Base-by-base conservation (phyloP, 2,113 vertebrate genomes). In the Neogale vison region DNA sequence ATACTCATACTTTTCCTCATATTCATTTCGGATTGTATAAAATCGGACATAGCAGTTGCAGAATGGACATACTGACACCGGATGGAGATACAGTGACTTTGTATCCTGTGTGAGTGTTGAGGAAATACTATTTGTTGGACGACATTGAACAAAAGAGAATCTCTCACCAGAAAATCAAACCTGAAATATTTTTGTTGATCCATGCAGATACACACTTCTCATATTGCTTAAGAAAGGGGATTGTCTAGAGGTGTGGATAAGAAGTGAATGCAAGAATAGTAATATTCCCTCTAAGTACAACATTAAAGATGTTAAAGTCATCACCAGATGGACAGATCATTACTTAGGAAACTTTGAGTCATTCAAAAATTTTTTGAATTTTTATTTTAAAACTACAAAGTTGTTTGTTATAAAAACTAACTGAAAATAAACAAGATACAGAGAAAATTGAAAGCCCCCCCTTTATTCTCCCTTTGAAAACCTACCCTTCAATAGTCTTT, bases 371-470 rank as follows among this genome's bases (percentile, higher is more conserved):
- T 29, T 63, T 63, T 29, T 63, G 47, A 69, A 55, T 31, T 77
- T 77, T 59, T 42, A 36, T 29, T 90, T 97, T 85, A 77, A 93
- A 90, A 82, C 50, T n/a, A 63, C 42, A 47, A n/a, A 63, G n/a
- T 42, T 88, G 17, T 61, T 91, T 94, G 39, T 81, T 55, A 57
- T 55, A 97, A 93, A 87, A 96, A 79, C 47, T 52, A 76, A 88
- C 36, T 65, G 36, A 81, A 92, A 71, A 93, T 6, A 31, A 69
- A 96, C 50, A 87, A 47, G 29, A 74, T 0, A 34, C 1, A 63
- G 42, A 84, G 55, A 94, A 89, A 86, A 61, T 15, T 47, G 21
- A 72, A 95, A 86, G 31, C 10, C 55, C 26, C 13, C 29, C 29
- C 14, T 93, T 77, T 93, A 57, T 8, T 87, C 3, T 65, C 59